These are phyloP conservation scores for Arrhopalites spinosus DNA, from an alignment of 2,888 invertebrate genomes.

Conservation along the genomic window DNA sequence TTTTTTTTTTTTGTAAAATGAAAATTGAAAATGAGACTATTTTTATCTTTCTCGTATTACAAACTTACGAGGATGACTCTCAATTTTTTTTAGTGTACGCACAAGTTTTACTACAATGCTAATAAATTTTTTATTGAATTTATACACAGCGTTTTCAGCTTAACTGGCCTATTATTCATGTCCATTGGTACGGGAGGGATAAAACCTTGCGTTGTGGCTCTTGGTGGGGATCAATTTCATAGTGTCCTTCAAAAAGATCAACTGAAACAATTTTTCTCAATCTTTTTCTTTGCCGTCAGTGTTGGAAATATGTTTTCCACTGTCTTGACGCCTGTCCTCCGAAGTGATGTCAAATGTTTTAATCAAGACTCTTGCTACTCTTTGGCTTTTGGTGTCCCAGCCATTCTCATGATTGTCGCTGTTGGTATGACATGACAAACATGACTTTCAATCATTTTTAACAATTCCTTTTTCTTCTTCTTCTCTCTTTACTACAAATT, in stretches of 20 bases:
- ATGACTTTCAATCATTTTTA: not conserved
- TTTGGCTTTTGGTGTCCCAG: constrained; percentile 65
- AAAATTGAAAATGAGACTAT: not conserved
- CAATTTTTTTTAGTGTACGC: too few species aligned
- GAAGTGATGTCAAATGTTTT: constrained; percentile 61
- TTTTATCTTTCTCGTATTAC: too few species aligned
- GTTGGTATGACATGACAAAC: constrained; percentile 58
- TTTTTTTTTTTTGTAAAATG: not conserved
- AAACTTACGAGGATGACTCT: too few species aligned
- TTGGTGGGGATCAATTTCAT: constrained; percentile 92
- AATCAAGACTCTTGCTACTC: constrained; percentile 60
- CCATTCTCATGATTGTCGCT: constrained; percentile 63
- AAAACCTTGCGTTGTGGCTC: constrained; percentile 93
- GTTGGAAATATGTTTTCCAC: constrained; percentile 67
- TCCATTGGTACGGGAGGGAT: constrained; percentile 92
- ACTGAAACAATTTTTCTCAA: constrained; percentile 65
- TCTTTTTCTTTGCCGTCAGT: constrained; percentile 85
- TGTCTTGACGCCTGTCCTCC: constrained; percentile 73
- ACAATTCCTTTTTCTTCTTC: not conserved
- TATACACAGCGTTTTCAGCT: constrained; percentile 58
- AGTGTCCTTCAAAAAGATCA: constrained; percentile 78
- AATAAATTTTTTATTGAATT: too few species aligned
- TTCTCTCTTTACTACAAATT: not conserved
- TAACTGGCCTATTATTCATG: constrained; percentile 66
- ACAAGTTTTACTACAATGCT: too few species aligned